Evolutionary conservation across 2,797 vertebrate genomes (phyloP).

Genomic region (Melanotaenia nigrans): DNA sequence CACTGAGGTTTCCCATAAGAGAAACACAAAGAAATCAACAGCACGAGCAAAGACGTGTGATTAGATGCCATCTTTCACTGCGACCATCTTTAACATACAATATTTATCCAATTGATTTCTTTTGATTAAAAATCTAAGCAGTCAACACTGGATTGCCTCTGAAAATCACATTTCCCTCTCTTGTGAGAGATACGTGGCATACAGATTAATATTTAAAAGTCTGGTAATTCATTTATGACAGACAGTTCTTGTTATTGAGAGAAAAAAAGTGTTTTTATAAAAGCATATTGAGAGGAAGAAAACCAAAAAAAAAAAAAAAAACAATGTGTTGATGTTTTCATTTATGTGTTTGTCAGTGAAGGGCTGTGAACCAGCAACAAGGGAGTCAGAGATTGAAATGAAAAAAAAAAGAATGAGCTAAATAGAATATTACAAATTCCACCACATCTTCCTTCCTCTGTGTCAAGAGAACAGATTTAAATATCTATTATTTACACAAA

Average conservation of each 20-base stretch:
- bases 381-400: constrained; percentile 47
- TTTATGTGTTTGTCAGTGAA: constrained; percentile 71
- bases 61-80: constrained; percentile 59
- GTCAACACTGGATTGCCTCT: constrained; percentile 44
- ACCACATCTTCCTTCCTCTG: constrained; percentile 51
- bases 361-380: constrained; percentile 6
- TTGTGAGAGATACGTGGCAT: constrained; percentile 62
- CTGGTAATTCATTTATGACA: constrained; percentile 72
- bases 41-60: constrained; percentile 50
- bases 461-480: constrained; percentile 72
- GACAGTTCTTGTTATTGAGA: constrained; percentile 36
- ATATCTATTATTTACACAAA: constrained; percentile 87
- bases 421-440: constrained; percentile 82
- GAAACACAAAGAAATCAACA: constrained; percentile 71
- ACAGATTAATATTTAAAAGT: constrained; percentile 77
- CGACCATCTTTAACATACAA: constrained; percentile 68
- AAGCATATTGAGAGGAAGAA: constrained; percentile 26
- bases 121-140: constrained; percentile 73
- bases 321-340: constrained; percentile 66
- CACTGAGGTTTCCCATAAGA: constrained; percentile 44
- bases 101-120: constrained; percentile 79
- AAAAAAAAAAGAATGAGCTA: constrained; percentile 45
- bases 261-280: constrained; percentile 52
- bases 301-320: constrained; percentile 52
- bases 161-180: constrained; percentile 37